Evolutionary conservation across 2,797 vertebrate species (phyloP), one percentile per base, ranked within the genome.

Genomic region (Myotis myotis): DNA sequence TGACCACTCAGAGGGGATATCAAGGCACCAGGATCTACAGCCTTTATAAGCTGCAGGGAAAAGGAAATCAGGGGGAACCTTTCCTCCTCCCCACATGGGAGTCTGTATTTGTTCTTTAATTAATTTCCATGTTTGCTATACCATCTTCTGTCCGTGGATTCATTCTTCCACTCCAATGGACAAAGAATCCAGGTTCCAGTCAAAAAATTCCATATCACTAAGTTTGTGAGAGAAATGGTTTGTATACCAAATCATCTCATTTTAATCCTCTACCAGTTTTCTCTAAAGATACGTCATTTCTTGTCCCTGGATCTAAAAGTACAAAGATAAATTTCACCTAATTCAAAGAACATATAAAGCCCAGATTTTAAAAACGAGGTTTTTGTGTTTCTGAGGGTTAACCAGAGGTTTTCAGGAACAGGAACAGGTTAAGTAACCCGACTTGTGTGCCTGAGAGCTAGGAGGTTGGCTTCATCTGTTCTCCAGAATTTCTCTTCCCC

Each of bases 251-350:
- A 66, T 60, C 38, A 92, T 80, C 57, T 96, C 15, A 33, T 79
- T 91, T 95, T 72, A 85, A 53, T 30, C 79, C 74, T 72, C 28
- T 76, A 75, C 49, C 19, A 1, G 41, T 88, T 84, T 82, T 6
- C 36, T 23, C 28, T 79, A 49, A 82, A 92, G 19, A 80, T 55
- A 87, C 60, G 62, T 93, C 53, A 23, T 70, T n/a, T 86, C n/a
- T 93, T 89, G 23, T 70, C 62, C 49, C 41, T 81, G n/a, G 22
- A 64, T 86, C 91, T 88, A 92, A 78, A 79, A 82, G 22, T 81
- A 22, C 49, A 87, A 82, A 89, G 41, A 72, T 82, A 80, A 49
- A 80, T 51, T 71, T 55, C 25, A 57, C 55, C 2, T 68, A 49
- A 72, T 85, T 76, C 1, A 41, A 74, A 51, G 57, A 47, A 57